phyloP scores from a whole-genome alignment of 2,888 invertebrate genomes.

The Cordilura impudica region DNA sequence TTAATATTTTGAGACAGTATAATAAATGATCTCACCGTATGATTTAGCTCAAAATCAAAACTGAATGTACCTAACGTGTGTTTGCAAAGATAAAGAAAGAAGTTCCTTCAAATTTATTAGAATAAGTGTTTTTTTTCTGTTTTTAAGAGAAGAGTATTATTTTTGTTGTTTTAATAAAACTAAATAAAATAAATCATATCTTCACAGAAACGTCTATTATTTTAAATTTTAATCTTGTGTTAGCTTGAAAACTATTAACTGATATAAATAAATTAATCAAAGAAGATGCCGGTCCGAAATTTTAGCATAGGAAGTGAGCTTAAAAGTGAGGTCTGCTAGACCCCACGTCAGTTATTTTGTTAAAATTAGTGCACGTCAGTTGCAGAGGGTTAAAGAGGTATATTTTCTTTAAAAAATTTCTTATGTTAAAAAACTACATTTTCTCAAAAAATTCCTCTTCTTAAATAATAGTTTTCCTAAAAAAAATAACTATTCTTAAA shows the following conservation, averaged over 20 bases:
- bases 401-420: too few relatives aligned
- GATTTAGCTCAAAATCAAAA: neutral
- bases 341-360: neutral
- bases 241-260: slow-evolving; percentile 17
- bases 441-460: too few relatives aligned
- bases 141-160: neutral
- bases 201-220: slow-evolving; percentile 3
- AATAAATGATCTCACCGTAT: neutral
- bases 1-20: neutral
- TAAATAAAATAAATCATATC: slow-evolving; percentile 23
- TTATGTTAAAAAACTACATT: too few relatives aligned
- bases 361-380: neutral
- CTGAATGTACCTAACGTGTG: neutral
- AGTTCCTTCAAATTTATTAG: slow-evolving; percentile 17
- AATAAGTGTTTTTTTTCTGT: neutral
- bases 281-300: neutral
- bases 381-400: neutral
- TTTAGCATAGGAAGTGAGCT: neutral
- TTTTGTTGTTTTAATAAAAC: slow-evolving; percentile 6
- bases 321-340: neutral
- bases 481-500: too few relatives aligned
- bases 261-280: neutral
- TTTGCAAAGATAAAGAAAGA: too few relatives aligned
- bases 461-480: too few relatives aligned
- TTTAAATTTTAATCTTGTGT: neutral